Evolutionary conservation across 2,888 invertebrate genomes (phyloP).

Genomic region (Lycaena phlaeas): DNA sequence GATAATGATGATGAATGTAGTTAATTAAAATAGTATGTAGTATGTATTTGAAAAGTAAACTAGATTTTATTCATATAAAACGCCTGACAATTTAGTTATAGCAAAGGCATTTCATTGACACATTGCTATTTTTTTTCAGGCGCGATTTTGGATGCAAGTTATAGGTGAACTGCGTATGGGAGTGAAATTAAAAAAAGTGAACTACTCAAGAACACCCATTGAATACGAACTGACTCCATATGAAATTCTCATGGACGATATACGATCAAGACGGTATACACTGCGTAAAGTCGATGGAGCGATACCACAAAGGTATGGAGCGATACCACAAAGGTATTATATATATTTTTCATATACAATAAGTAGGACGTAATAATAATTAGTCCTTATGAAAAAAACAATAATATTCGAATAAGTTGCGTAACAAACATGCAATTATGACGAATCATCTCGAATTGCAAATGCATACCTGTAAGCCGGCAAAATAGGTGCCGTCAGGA

Average conservation of each 20-base stretch:
- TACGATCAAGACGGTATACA: constrained; percentile 90
- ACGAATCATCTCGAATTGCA: too few species aligned
- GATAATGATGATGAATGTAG: too few species aligned
- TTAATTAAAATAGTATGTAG: too few species aligned
- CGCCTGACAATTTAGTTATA: constrained; percentile 29
- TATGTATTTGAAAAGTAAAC: too few species aligned
- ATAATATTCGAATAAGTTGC: too few species aligned
- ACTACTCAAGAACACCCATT: constrained; percentile 82
- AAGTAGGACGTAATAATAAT: too few species aligned
- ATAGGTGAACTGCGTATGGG: constrained; percentile 93
- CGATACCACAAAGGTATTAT: constrained; percentile 81
- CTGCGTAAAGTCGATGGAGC: constrained; percentile 90
- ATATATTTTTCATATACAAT: too few species aligned
- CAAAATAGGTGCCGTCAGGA: too few species aligned
- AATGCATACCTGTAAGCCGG: too few species aligned
- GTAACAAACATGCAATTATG: too few species aligned
- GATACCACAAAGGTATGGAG: constrained; percentile 83
- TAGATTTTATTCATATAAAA: too few species aligned
- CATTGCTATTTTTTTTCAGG: constrained; percentile 69
- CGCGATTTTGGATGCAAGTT: constrained; percentile 96
- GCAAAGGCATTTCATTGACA: constrained; percentile 26
- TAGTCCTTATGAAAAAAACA: too few species aligned
- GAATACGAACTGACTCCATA: constrained; percentile 97
- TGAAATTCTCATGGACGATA: constrained; percentile 97
- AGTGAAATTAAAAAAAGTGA: constrained; percentile 92